phyloP scores from a whole-genome alignment of 1,140 invertebrate species.

The Sinonovacula constricta region DNA sequence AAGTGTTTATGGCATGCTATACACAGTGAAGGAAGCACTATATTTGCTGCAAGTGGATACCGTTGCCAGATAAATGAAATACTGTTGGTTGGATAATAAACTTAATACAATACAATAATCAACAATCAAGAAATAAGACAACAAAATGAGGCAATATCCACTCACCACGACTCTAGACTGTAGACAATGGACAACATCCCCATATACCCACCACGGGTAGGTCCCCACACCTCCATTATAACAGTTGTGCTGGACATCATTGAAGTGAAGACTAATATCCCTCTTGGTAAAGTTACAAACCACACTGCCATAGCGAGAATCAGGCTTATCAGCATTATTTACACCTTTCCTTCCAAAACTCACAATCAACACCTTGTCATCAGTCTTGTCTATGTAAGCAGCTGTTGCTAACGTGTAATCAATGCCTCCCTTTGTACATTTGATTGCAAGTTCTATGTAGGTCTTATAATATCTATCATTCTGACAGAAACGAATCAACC shows the following conservation, averaged over 20 bases:
- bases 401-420: conserved; percentile 48
- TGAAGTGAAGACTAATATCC: conserved; percentile 10
- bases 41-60: too few species aligned
- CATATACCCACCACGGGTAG: conserved; percentile 45
- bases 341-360: conserved; percentile 26
- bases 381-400: conserved; percentile 18
- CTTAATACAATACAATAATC: too few species aligned
- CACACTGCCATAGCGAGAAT: conserved; percentile 32
- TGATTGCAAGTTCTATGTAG: conserved; percentile 56
- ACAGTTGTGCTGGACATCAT: conserved; percentile 33
- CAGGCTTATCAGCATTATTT: background rate
- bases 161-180: background rate
- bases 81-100: too few species aligned
- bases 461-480: conserved; percentile 49
- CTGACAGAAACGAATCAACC: conserved; percentile 56
- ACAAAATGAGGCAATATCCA: too few species aligned
- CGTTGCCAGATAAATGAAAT: too few species aligned
- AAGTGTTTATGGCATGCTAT: too few species aligned
- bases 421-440: conserved; percentile 27
- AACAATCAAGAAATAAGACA: too few species aligned
- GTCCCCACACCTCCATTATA: background rate
- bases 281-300: conserved; percentile 50
- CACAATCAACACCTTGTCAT: conserved; percentile 38
- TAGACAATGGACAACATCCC: background rate
- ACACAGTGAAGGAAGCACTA: too few species aligned